Conservation (phyloP, 1,140 invertebrate species). For the Drosophila pandora region DNA sequence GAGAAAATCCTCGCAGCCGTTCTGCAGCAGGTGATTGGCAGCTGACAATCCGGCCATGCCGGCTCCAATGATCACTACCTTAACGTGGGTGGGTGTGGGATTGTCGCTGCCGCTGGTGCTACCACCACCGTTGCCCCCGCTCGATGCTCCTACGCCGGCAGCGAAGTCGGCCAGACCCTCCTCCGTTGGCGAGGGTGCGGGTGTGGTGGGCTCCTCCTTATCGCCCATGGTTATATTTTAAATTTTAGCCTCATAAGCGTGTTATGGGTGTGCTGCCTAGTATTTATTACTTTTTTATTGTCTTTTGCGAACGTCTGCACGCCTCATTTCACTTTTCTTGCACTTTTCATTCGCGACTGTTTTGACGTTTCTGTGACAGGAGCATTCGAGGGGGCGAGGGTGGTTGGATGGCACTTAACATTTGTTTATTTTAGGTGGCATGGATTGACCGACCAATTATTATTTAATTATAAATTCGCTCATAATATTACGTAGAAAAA, state of each 20-base stretch:
- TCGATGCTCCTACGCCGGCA: constrained; percentile 12
- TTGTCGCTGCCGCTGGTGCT: constrained; percentile 10
- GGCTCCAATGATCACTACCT: constrained; percentile 93
- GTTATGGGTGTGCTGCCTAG: not conserved
- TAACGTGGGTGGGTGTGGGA: constrained; percentile 71
- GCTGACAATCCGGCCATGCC: constrained; percentile 94
- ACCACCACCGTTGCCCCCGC: constrained; percentile 7
- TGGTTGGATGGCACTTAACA: not conserved
- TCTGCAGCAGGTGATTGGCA: constrained; percentile 92
- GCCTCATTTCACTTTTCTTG: constrained; percentile 48
- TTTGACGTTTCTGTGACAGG: constrained; percentile 72
- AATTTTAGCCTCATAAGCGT: constrained; percentile 44
- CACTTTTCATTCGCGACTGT: constrained; percentile 54
- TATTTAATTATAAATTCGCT: not conserved
- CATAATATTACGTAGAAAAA: not conserved
- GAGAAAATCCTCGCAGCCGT: constrained; percentile 90
- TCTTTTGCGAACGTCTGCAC: constrained; percentile 13
- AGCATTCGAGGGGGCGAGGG: not conserved
- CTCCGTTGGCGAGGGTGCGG: constrained; percentile 76
- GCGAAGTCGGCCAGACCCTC: constrained; percentile 51
- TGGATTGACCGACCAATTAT: not conserved
- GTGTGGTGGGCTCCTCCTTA: constrained; percentile 67
- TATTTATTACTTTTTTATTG: constrained; percentile 21
- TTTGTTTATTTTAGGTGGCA: not conserved
- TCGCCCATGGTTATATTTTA: constrained; percentile 52